A percentile compares a stretch with the other conserved stretches of the same genome.
Conservation (phyloP, 2,888 invertebrate genomes). For the Diaprepes abbreviatus region DNA sequence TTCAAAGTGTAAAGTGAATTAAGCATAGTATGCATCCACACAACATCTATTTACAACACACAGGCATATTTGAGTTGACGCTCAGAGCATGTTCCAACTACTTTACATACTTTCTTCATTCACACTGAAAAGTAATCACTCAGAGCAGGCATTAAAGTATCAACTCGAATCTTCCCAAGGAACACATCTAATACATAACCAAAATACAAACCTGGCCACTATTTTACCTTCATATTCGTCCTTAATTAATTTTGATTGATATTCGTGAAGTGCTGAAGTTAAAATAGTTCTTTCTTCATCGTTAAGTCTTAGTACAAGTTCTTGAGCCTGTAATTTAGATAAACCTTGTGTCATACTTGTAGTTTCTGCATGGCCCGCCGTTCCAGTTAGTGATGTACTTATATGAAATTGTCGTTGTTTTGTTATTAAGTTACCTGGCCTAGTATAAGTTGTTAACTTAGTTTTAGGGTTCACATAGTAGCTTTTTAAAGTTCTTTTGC, state of each 20-base stretch:
- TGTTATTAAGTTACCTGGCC: constrained; percentile 7
- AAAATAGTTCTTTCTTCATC: constrained; percentile 80
- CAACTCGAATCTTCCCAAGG: too few species aligned
- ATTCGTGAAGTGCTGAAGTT: constrained; percentile 78
- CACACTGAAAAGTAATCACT: too few species aligned
- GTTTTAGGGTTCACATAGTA: constrained; percentile 8
- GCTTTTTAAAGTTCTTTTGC: constrained; percentile 37
- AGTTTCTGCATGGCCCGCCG: constrained; percentile 65
- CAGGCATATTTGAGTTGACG: too few species aligned
- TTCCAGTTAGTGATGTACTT: constrained; percentile 58
- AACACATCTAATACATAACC: constrained; percentile 39
- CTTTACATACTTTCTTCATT: too few species aligned
- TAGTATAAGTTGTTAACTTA: constrained; percentile 14
- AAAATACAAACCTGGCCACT: constrained; percentile 4
- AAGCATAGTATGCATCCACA: not conserved
- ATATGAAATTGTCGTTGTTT: constrained; percentile 56
- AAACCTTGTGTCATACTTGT: constrained; percentile 66
- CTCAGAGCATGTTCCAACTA: too few species aligned
- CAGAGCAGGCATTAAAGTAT: too few species aligned
- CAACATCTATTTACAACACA: constrained; percentile 6
- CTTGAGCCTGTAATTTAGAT: constrained; percentile 80
- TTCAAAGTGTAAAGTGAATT: constrained; percentile 7
- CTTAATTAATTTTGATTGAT: constrained; percentile 81
- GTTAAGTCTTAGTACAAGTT: constrained; percentile 79
- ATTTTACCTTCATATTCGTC: constrained; percentile 82